A percentile compares a stretch with the other conserved stretches of the same genome.
Evolutionary conservation across 2,113 vertebrate species (phyloP).

Genomic region (Condylura cristata): DNA sequence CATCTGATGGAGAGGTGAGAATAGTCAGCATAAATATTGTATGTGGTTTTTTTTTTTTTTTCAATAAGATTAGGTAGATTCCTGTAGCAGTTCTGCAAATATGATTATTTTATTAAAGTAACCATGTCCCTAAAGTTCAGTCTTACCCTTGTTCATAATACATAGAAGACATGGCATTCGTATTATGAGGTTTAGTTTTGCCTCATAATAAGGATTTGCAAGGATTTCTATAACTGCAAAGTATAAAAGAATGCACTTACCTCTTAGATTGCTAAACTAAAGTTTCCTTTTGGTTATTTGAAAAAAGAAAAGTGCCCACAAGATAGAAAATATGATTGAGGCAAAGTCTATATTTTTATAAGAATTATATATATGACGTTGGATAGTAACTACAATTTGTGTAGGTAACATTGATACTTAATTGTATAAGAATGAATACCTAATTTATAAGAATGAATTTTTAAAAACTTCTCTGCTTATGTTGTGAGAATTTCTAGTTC

Average conservation of each 20-base stretch:
- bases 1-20: conserved; percentile 95
- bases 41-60: background rate
- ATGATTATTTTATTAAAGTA: conserved; percentile 21
- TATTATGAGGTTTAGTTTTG: background rate
- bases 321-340: conserved; percentile 10
- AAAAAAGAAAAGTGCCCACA: background rate
- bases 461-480: background rate
- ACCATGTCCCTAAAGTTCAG: background rate
- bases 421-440: conserved; percentile 9
- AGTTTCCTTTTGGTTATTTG: background rate
- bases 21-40: background rate
- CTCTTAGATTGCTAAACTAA: background rate
- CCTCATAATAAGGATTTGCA: conserved; percentile 30
- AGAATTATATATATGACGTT: background rate
- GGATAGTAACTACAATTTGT: background rate
- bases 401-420: background rate
- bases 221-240: background rate
- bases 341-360: conserved; percentile 29
- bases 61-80: background rate
- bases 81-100: background rate
- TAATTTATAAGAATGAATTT: conserved; percentile 10
- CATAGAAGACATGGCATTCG: background rate
- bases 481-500: conserved; percentile 2
- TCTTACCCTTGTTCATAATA: background rate
- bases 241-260: conserved; percentile 6